phyloP scores from a whole-genome alignment of 2,113 vertebrate genomes.

The Melanerpes aurifrons region DNA sequence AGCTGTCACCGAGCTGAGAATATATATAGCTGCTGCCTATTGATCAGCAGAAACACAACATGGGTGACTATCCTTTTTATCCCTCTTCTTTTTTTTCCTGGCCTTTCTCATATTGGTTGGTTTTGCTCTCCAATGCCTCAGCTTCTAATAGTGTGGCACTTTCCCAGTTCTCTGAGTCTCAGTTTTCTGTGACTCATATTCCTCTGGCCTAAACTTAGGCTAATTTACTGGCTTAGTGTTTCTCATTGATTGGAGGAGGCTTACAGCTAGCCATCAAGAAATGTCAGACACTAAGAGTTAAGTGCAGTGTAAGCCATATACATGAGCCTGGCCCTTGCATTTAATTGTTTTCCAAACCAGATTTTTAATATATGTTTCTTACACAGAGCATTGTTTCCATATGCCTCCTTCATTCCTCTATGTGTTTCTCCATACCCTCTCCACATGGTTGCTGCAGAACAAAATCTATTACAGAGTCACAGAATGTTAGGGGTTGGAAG shows the following conservation, averaged over 20 bases:
- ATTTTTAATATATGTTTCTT: not conserved
- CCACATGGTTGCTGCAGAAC: not conserved
- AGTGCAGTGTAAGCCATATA: not conserved
- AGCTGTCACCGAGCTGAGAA: not conserved
- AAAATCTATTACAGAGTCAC: not conserved
- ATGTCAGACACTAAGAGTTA: not conserved
- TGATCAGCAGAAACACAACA: not conserved
- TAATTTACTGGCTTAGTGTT: not conserved
- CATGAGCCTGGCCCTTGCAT: not conserved
- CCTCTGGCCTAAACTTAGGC: not conserved
- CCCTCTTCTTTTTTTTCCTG: not conserved
- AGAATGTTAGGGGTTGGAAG: no score
- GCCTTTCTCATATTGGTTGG: not conserved
- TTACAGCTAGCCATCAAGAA: not conserved
- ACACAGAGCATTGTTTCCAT: rapidly evolving
- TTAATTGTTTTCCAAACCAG: not conserved
- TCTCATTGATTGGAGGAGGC: not conserved
- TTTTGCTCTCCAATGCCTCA: not conserved
- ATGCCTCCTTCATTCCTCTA: not conserved
- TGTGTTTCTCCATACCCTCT: not conserved
- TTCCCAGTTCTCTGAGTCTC: not conserved
- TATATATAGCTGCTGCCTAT: not conserved
- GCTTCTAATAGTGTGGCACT: not conserved
- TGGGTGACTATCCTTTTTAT: not conserved
- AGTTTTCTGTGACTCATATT: not conserved